These are phyloP conservation scores for Rhagologus leucostigma DNA, from an alignment of 2,113 vertebrate genomes.

Conservation along the genomic window DNA sequence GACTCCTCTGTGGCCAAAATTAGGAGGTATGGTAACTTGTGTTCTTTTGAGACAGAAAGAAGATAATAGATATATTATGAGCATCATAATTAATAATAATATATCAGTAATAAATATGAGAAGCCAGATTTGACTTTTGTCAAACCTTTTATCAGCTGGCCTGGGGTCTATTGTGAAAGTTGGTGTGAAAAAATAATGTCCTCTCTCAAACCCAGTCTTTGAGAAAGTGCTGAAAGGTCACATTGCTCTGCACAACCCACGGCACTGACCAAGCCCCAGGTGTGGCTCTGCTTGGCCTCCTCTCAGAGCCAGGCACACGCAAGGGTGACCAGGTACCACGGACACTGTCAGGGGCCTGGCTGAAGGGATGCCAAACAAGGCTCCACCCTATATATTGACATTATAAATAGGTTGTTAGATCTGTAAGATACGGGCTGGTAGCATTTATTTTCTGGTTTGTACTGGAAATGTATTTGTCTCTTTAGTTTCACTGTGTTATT, in stretches of 20 bases:
- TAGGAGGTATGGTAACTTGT: background rate
- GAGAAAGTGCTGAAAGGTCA: background rate
- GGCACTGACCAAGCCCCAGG: background rate
- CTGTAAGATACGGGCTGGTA: accelerated
- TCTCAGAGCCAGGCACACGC: background rate
- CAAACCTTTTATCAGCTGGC: background rate
- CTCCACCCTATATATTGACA: background rate
- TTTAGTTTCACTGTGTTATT: background rate
- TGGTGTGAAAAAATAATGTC: background rate
- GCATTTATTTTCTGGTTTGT: background rate
- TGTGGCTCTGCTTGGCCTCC: background rate
- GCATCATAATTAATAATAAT: background rate
- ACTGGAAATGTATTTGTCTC: background rate
- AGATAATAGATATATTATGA: background rate
- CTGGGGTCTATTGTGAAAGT: background rate
- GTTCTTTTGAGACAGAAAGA: background rate
- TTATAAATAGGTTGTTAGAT: background rate
- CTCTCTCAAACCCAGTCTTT: background rate
- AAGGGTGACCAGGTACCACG: background rate
- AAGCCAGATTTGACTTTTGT: background rate
- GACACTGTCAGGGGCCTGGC: background rate
- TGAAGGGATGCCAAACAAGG: background rate
- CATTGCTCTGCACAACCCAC: accelerated
- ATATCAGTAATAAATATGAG: background rate
- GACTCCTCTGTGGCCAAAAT: background rate